These are phyloP conservation scores for Irena cyanogastra DNA, from an alignment of 2,113 vertebrate genomes.

Conservation along the genomic window DNA sequence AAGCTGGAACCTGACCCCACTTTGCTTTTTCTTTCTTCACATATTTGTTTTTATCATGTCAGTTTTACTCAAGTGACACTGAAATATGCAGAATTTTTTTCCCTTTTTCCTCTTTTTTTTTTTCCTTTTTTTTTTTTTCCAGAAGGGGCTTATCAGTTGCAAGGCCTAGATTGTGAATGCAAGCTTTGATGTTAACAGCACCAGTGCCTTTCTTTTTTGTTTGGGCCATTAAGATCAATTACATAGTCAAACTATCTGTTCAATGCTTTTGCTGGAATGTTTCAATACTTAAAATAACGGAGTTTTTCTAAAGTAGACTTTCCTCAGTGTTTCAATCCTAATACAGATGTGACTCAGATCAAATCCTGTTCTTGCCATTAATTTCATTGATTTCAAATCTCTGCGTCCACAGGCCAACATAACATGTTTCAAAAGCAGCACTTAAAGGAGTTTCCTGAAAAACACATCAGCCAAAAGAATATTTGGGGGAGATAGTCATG, in stretches of 20 bases:
- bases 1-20: conserved; percentile 47
- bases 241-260: conserved; percentile 47
- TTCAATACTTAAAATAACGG: conserved; percentile 44
- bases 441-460: background rate
- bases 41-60: conserved; percentile 59
- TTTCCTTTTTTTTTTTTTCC: background rate
- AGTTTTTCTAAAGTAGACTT: background rate
- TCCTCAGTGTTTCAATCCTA: background rate
- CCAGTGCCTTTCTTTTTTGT: conserved; percentile 44
- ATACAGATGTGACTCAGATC: background rate
- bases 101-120: background rate
- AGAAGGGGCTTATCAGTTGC: conserved; percentile 26
- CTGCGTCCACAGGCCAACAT: background rate
- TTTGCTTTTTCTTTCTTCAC: conserved; percentile 51
- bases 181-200: conserved; percentile 53
- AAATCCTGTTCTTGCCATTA: background rate
- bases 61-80: conserved; percentile 48
- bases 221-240: conserved; percentile 56
- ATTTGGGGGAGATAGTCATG: no score
- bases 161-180: conserved; percentile 13
- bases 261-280: background rate
- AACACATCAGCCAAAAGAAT: conserved; percentile 26
- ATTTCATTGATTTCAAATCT: background rate
- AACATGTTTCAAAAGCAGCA: background rate
- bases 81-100: conserved; percentile 35